Evolutionary conservation across 1,140 invertebrate genomes (phyloP).

Genomic region (Tetramorium parvispinum): DNA sequence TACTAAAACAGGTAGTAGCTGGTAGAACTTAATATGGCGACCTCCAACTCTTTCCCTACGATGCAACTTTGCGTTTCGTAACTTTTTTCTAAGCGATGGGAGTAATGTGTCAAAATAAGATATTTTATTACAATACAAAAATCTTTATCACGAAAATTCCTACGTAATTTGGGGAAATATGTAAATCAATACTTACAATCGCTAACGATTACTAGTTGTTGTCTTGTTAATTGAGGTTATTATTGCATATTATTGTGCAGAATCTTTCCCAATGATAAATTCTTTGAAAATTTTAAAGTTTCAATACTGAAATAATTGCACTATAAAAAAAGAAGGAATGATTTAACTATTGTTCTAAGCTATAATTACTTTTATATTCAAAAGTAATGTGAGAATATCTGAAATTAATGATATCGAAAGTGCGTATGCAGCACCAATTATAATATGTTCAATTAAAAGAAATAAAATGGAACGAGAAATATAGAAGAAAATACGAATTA

Average conservation of each 20-base stretch:
- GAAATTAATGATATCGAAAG: not conserved
- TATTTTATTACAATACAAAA: not conserved
- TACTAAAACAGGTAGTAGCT: constrained; percentile 61
- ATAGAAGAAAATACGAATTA: not conserved
- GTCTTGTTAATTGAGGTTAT: not conserved
- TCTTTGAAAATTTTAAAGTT: not conserved
- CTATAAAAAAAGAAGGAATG: not conserved
- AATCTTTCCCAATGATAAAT: not conserved
- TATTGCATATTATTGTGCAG: not conserved
- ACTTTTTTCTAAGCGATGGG: not conserved
- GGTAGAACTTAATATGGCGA: constrained; percentile 47
- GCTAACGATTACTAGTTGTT: not conserved
- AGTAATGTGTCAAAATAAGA: constrained; percentile 28
- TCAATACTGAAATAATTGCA: not conserved
- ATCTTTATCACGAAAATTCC: not conserved
- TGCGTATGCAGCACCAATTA: not conserved
- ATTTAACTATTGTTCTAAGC: not conserved
- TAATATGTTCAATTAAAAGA: not conserved
- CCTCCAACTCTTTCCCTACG: not conserved
- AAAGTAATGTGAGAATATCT: not conserved
- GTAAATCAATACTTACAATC: not conserved
- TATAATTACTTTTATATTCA: not conserved
- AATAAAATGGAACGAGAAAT: not conserved
- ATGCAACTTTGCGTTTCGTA: not conserved
- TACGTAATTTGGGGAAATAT: not conserved